A percentile compares a stretch with the other conserved stretches of the same genome.
Evolutionary conservation across 2,888 invertebrate species (phyloP).

Genomic region (Cryptus armator): DNA sequence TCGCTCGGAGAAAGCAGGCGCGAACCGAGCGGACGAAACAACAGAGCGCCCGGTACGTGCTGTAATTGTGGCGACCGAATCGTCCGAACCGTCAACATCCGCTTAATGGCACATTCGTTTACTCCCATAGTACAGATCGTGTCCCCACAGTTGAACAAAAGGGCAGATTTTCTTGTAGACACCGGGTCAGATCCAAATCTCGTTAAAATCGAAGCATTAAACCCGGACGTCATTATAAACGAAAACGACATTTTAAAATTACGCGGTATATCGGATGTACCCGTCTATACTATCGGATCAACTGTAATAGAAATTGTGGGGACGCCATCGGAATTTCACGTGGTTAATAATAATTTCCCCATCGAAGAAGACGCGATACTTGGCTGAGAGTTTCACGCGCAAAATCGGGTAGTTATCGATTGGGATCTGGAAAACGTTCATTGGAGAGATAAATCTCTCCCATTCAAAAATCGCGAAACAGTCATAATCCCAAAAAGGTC

Average conservation of each 20-base stretch:
- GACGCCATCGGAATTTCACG: constrained; percentile 10
- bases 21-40: not conserved
- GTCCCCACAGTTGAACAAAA: constrained; percentile 7
- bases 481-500: not conserved
- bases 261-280: constrained; percentile 6
- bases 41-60: constrained; percentile 16
- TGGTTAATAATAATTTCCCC: not conserved
- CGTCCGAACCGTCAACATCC: constrained; percentile 11
- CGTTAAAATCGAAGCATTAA: not conserved
- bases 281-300: constrained; percentile 24
- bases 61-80: not conserved
- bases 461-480: not conserved
- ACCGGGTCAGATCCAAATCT: constrained; percentile 27
- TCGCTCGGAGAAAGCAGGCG: constrained; percentile 18
- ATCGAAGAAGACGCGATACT: constrained; percentile 20
- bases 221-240: not conserved
- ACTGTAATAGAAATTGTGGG: constrained; percentile 16
- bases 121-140: not conserved
- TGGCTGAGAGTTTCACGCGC: constrained; percentile 25
- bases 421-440: not conserved
- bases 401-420: constrained; percentile 4
- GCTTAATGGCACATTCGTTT: not conserved
- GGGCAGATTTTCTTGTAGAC: constrained; percentile 21
- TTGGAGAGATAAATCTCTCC: not conserved
- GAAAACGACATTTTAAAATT: not conserved